Evolutionary conservation across 1,140 invertebrate genomes (phyloP).

Genomic region (Neuroterus valhalla): DNA sequence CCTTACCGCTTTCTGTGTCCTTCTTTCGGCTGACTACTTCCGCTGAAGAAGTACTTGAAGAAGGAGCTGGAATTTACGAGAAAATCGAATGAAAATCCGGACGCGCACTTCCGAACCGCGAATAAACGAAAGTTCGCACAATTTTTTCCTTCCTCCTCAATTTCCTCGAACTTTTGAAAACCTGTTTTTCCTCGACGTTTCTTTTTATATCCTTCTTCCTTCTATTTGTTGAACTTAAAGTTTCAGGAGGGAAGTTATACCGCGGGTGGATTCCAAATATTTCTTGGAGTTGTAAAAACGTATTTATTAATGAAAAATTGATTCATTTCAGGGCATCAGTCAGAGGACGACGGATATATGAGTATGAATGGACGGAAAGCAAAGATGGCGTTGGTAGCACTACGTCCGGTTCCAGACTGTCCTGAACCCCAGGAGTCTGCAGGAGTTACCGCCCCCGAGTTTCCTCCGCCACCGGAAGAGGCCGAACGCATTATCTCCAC

Average conservation of each 20-base stretch:
- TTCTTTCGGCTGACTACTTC: constrained; percentile 20
- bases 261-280: too few species aligned
- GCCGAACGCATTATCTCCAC: constrained; percentile 84
- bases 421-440: constrained; percentile 77
- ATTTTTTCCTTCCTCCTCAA: not conserved
- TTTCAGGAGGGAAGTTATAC: not conserved
- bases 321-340: constrained; percentile 79
- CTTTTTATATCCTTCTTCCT: not conserved
- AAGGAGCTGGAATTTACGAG: constrained; percentile 20
- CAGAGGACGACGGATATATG: constrained; percentile 92
- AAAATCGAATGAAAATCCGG: constrained; percentile 21
- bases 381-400: constrained; percentile 80
- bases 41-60: constrained; percentile 1
- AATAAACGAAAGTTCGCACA: constrained; percentile 25
- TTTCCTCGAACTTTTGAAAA: not conserved
- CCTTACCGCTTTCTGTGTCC: constrained; percentile 13
- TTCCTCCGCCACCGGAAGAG: constrained; percentile 84
- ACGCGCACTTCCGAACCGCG: constrained; percentile 1
- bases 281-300: too few species aligned
- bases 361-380: constrained; percentile 89
- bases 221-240: not conserved
- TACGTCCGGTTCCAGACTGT: constrained; percentile 81
- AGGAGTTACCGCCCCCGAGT: constrained; percentile 74
- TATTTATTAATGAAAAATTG: not conserved
- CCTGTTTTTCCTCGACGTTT: not conserved